phyloP scores from a whole-genome alignment of 2,113 vertebrate genomes.

The Raja brachyura region DNA sequence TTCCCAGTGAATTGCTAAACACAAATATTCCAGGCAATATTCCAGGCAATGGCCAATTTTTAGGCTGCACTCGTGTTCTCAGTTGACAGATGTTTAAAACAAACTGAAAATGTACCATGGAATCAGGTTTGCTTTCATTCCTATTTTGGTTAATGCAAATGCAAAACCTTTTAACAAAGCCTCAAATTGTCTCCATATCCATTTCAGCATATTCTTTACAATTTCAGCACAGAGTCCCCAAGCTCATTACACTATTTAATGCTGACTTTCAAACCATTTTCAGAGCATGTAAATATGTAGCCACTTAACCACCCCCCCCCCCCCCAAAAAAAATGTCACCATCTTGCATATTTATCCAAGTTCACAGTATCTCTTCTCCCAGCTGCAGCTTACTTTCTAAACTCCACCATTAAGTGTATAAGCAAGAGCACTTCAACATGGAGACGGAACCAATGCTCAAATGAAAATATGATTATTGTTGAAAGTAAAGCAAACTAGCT shows the following conservation, averaged over 20 bases:
- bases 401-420: not conserved
- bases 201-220: not conserved
- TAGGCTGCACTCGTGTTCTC: not conserved
- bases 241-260: not conserved
- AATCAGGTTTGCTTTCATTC: not conserved
- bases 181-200: not conserved
- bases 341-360: not conserved
- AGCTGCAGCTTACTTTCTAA: not conserved
- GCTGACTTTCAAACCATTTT: not conserved
- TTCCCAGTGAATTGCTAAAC: no score
- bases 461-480: not conserved
- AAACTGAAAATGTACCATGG: not conserved
- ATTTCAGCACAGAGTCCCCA: not conserved
- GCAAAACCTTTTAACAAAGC: not conserved
- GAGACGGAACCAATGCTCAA: not conserved
- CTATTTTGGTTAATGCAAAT: not conserved
- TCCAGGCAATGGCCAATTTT: no score
- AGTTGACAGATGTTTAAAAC: not conserved
- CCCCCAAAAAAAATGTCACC: not conserved
- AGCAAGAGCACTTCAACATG: not conserved
- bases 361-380: not conserved
- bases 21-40: no score
- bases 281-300: not conserved
- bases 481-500: not conserved
- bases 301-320: not conserved